Evolutionary conservation across 1,140 invertebrate species (phyloP).

Genomic region (Metaphire vulgaris): DNA sequence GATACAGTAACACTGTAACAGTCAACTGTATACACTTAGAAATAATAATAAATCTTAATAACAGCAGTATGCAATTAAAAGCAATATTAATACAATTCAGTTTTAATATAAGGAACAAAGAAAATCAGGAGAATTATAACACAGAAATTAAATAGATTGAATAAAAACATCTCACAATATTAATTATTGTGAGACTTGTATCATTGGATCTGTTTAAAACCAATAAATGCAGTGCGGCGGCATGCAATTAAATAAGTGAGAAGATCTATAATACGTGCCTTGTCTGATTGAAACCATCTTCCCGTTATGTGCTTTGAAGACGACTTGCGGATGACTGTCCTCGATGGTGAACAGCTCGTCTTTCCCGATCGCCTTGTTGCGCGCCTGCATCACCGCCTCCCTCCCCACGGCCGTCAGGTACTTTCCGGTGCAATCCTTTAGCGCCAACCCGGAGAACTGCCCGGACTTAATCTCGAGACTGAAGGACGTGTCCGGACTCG

Average conservation of each 20-base stretch:
- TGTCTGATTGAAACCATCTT: slow-evolving; percentile 96
- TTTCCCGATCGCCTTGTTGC: slow-evolving; percentile 83
- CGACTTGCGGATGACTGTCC: slow-evolving; percentile 88
- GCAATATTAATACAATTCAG: too few species aligned
- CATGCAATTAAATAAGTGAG: background rate
- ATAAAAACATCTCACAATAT: too few species aligned
- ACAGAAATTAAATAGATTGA: too few species aligned
- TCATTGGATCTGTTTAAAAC: too few species aligned
- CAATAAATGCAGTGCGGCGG: too few species aligned
- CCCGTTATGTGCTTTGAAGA: slow-evolving; percentile 82
- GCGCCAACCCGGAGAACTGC: slow-evolving; percentile 52
- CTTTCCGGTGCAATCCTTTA: slow-evolving; percentile 63
- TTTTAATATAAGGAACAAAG: too few species aligned
- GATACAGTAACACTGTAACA: too few species aligned
- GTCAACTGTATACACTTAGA: too few species aligned
- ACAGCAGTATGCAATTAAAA: too few species aligned
- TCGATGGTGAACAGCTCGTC: slow-evolving; percentile 94
- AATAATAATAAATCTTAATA: too few species aligned
- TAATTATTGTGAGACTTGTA: too few species aligned
- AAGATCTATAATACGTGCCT: slow-evolving; percentile 59
- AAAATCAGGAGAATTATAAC: too few species aligned
- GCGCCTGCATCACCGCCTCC: slow-evolving; percentile 85
- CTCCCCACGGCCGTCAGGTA: slow-evolving; percentile 92
- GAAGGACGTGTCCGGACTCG: slow-evolving; percentile 78
- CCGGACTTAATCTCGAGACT: slow-evolving; percentile 90